phyloP scores from a whole-genome alignment of 2,888 invertebrate genomes.

The Drosophila parthenogenetica region DNA sequence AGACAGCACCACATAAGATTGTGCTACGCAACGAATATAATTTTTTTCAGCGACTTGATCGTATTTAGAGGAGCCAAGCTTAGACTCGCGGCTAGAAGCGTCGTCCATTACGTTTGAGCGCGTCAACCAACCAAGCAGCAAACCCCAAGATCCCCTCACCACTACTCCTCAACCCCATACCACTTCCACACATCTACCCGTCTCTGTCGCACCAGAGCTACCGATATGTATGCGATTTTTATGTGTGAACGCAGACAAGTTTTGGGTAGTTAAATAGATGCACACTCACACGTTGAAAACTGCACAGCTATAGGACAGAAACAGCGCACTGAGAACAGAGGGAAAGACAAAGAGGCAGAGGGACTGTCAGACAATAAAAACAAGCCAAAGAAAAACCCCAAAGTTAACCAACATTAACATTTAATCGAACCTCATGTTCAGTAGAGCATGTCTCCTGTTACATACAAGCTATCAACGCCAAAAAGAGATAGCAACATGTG shows the following conservation, averaged over 20 bases:
- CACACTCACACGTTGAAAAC: conserved; percentile 59
- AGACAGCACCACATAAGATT: conserved; percentile 30
- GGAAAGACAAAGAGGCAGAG: no score
- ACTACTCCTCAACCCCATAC: not conserved
- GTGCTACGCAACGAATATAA: conserved; percentile 41
- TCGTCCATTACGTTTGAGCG: conserved; percentile 77
- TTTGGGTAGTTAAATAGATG: conserved; percentile 81
- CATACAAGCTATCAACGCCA: conserved; percentile 72
- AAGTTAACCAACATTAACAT: conserved; percentile 85
- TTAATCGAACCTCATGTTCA: conserved; percentile 85
- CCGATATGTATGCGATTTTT: conserved; percentile 75
- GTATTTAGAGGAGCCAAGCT: conserved; percentile 21
- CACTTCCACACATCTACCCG: no score
- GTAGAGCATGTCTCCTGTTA: conserved; percentile 84
- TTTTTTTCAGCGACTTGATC: conserved; percentile 7
- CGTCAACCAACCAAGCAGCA: conserved; percentile 75
- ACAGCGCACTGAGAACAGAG: not conserved
- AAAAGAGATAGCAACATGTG: conserved; percentile 30
- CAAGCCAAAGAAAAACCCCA: conserved; percentile 77
- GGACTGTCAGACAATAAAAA: conserved; percentile 41
- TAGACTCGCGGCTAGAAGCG: conserved; percentile 50
- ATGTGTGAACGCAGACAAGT: conserved; percentile 81
- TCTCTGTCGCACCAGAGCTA: not conserved
- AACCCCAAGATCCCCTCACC: conserved; percentile 34
- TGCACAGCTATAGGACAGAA: conserved; percentile 40